Evolutionary conservation across 1,140 invertebrate genomes (phyloP), one percentile per base, ranked within the genome.

Genomic region (Nilaparvata lugens): DNA sequence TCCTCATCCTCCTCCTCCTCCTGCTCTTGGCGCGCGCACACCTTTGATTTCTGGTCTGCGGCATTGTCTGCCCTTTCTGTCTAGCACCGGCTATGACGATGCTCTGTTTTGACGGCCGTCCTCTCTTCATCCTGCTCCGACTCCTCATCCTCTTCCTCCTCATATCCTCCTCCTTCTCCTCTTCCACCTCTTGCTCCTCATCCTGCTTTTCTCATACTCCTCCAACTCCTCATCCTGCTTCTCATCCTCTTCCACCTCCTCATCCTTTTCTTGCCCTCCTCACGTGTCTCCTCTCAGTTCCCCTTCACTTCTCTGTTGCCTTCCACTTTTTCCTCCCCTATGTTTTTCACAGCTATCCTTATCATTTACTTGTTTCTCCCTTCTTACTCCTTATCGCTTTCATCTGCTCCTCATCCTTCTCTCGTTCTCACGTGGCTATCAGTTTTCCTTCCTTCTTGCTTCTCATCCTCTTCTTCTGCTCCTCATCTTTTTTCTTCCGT

Each of bases 281-380:
- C 62, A 42, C 63, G 56, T 58, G 42, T 60, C 55, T 23, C 38
- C 65, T 66, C n/a, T n/a, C n/a, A n/a, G n/a, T n/a, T n/a, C n/a
- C n/a, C n/a, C n/a, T n/a, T n/a, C n/a, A n/a, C n/a, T n/a, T n/a
- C n/a, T n/a, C n/a, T n/a, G n/a, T n/a, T n/a, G n/a, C n/a, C n/a
- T n/a, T n/a, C n/a, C n/a, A n/a, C n/a, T n/a, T n/a, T n/a, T n/a
- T n/a, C n/a, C n/a, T n/a, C n/a, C n/a, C n/a, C n/a, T n/a, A n/a
- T n/a, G n/a, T n/a, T n/a, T n/a, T n/a, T n/a, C n/a, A n/a, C n/a
- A n/a, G n/a, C n/a, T n/a, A n/a, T n/a, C 65, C 62, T 62, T 65
- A 69, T 67, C 67, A 65, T 71, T 70, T 73, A 73, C 71, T 72
- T 70, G 72, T 73, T 72, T 60, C 72, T 74, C 72, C 71, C 69